Base-by-base conservation (phyloP, 2,797 vertebrate genomes). In the Melopsittacus undulatus region DNA sequence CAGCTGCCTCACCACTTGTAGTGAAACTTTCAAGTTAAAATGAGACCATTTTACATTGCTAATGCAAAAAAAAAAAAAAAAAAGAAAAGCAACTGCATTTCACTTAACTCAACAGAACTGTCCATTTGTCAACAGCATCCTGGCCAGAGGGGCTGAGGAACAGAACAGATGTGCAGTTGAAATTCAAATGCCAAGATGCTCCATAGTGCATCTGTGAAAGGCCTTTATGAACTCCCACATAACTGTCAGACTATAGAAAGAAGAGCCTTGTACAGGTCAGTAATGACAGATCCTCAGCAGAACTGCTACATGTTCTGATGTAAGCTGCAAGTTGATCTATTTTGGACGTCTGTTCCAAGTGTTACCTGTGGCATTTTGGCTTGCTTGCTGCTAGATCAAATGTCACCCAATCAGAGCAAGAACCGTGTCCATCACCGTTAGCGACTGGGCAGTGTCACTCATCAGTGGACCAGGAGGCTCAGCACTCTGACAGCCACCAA, bases 361-460 rank as follows among this genome's bases (percentile, higher is more conserved):
- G 0, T 94, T 93, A 97, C 95, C 95, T 96, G 94, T 92, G 95
- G 95, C 95, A 94, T 93, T 96, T 91, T 85, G 85, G 79, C 84
- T 93, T 68, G 75, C 86, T 79, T 0, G 4, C 72, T 30, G 13
- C 80, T 72, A 77, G 93, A 92, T 89, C 95, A 82, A 79, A 94
- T 91, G 92, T 94, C 94, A 96, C 45, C 85, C 91, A 90, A 95
- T 89, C 89, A 81, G 61, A 87, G 42, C 32, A 80, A 87, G 75
- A 89, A 91, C 21, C 5, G 4, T 78, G 83, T 96, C 95, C 84
- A 89, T 95, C 96, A 94, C 1, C 0, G 85, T 45, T 70, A 95
- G 93, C 77, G 83, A 90, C 57, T 1, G 3, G 78, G 78, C 80
- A 91, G 91, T 63, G 92, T 77, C 95, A 96, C 72, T 90, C 81